Conservation (phyloP, 2,888 invertebrate genomes). For the Andrena camellia region DNA sequence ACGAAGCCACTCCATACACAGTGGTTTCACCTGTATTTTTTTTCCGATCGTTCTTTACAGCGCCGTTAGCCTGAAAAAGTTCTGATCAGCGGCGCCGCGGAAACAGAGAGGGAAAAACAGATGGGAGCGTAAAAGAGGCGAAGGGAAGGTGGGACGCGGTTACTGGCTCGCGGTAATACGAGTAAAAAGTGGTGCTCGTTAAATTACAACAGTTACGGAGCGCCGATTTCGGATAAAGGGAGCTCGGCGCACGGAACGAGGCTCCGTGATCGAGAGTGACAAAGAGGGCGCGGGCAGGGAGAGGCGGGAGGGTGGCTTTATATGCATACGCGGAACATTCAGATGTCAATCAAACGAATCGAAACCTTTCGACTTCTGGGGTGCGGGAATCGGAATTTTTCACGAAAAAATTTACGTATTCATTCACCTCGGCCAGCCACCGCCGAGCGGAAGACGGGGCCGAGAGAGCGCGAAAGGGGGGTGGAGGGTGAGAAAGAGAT, state of each 20-base stretch:
- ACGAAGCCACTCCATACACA: slow-evolving; percentile 36
- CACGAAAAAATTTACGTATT: slow-evolving; percentile 74
- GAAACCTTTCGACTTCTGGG: slow-evolving; percentile 64
- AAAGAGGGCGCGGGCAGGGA: background rate
- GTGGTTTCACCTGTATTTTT: slow-evolving; percentile 37
- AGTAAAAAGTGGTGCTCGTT: slow-evolving; percentile 75
- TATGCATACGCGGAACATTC: slow-evolving; percentile 80
- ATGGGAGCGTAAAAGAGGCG: slow-evolving; percentile 33
- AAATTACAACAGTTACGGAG: slow-evolving; percentile 79
- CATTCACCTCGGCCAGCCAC: slow-evolving; percentile 61
- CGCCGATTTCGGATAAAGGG: slow-evolving; percentile 71
- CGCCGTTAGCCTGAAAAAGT: slow-evolving; percentile 24
- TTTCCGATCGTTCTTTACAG: slow-evolving; percentile 31
- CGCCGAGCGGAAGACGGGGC: slow-evolving; percentile 31
- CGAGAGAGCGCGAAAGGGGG: slow-evolving; percentile 17
- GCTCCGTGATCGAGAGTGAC: slow-evolving; percentile 3
- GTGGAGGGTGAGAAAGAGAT: slow-evolving; percentile 48
- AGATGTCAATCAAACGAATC: slow-evolving; percentile 76
- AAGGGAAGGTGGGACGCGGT: slow-evolving; percentile 27
- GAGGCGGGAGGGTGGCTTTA: slow-evolving; percentile 68
- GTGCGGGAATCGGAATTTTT: slow-evolving; percentile 67
- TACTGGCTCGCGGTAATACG: slow-evolving; percentile 54
- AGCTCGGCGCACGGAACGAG: slow-evolving; percentile 42
- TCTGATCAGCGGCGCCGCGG: slow-evolving; percentile 30
- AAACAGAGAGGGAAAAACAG: slow-evolving; percentile 29